Evolutionary conservation across 2,797 vertebrate species (phyloP).

Genomic region (Siniperca undulata): DNA sequence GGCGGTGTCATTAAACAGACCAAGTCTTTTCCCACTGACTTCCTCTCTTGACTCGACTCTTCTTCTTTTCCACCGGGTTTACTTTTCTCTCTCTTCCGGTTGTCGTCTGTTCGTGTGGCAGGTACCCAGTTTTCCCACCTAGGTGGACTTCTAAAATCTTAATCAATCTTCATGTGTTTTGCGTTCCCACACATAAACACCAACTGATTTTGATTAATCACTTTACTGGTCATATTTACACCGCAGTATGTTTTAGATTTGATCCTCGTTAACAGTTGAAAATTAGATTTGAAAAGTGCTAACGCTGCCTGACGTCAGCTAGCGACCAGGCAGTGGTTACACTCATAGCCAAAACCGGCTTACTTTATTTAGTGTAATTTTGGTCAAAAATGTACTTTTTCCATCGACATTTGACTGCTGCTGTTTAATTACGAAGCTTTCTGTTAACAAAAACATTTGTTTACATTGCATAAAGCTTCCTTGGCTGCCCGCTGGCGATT

Average conservation of each 20-base stretch:
- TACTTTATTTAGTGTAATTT: accelerated
- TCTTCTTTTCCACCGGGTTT: slow-evolving; percentile 55
- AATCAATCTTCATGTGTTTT: slow-evolving; percentile 66
- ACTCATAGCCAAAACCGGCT: accelerated
- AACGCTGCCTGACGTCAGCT: neutral
- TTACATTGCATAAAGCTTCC: accelerated
- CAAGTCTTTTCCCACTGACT: accelerated
- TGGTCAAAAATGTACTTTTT: accelerated
- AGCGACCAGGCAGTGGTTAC: accelerated
- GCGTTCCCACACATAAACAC: accelerated
- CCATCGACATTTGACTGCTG: accelerated
- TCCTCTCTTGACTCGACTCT: slow-evolving; percentile 10
- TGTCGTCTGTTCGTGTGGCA: slow-evolving; percentile 66
- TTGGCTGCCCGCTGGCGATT: neutral
- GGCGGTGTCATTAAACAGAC: slow-evolving; percentile 15
- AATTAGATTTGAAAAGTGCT: neutral
- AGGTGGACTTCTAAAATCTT: slow-evolving; percentile 62
- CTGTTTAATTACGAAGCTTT: accelerated
- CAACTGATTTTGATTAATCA: accelerated
- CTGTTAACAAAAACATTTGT: accelerated
- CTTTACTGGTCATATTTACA: accelerated
- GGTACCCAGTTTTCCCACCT: slow-evolving; percentile 56
- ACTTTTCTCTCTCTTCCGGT: slow-evolving; percentile 85
- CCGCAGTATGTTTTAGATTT: slow-evolving; percentile 6
- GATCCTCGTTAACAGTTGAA: neutral